A percentile compares a stretch with the other conserved stretches of the same genome.
Conservation (phyloP, 1,140 invertebrate species). For the Bilobella aurantiaca region DNA sequence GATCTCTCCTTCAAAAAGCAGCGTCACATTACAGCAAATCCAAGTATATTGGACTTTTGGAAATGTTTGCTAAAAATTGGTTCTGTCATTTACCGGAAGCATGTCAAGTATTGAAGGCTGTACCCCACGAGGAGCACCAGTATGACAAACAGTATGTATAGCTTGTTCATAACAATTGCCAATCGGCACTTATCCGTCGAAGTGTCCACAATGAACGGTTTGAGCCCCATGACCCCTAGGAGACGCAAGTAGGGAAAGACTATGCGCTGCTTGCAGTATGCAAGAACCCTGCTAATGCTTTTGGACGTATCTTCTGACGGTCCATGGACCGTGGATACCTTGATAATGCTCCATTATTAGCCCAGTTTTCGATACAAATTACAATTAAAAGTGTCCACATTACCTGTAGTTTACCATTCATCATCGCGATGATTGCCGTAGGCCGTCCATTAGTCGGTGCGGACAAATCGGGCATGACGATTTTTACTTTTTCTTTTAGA, state of each 20-base stretch:
- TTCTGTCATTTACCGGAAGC: conserved; percentile 51
- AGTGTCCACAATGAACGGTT: conserved; percentile 54
- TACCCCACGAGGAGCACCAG: conserved; percentile 58
- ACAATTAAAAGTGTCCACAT: too few relatives aligned
- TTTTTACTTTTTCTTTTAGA: too few relatives aligned
- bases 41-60: too few relatives aligned
- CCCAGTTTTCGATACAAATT: neutral
- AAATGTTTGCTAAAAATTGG: too few relatives aligned
- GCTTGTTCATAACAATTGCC: conserved; percentile 50
- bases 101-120: conserved; percentile 61
- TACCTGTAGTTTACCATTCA: too few relatives aligned
- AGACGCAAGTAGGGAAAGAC: conserved; percentile 53
- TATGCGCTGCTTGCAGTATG: conserved; percentile 18
- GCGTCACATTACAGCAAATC: neutral
- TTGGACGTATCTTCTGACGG: conserved; percentile 1
- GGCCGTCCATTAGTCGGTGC: too few relatives aligned
- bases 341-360: neutral
- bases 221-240: conserved; percentile 58
- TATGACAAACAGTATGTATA: conserved; percentile 56
- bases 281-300: conserved; percentile 18
- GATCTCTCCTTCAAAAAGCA: conserved; percentile 12
- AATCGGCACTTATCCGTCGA: conserved; percentile 46
- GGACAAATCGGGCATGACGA: too few relatives aligned
- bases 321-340: neutral
- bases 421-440: too few relatives aligned